Conservation (phyloP, 2,113 vertebrate genomes). For the Albula glossodonta region DNA sequence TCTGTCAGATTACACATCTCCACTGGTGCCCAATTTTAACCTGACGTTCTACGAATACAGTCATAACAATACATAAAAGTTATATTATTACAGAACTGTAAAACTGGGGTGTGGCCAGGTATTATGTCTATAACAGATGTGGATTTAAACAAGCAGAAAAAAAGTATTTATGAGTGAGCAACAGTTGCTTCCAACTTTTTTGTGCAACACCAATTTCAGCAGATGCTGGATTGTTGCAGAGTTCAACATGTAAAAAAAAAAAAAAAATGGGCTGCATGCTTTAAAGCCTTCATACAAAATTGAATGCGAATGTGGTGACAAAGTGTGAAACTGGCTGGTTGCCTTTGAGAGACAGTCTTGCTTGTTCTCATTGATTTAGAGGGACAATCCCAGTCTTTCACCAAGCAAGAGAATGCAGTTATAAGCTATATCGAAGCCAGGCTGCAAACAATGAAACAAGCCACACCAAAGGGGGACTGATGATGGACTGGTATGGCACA, state of each 20-base stretch:
- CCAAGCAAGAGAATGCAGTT: not conserved
- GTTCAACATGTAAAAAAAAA: not conserved
- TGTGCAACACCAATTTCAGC: not conserved
- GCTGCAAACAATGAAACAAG: not conserved
- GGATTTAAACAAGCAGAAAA: too few species aligned
- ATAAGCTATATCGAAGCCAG: not conserved
- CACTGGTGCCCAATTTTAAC: not conserved
- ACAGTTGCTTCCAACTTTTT: not conserved
- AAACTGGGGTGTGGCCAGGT: not conserved
- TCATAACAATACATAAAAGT: not conserved
- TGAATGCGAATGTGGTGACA: not conserved
- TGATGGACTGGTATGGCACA: constrained; percentile 3
- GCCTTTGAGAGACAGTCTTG: not conserved
- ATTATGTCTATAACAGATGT: too few species aligned
- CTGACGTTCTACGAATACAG: not conserved
- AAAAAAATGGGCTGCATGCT: not conserved
- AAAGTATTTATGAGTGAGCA: not conserved
- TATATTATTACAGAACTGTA: not conserved
- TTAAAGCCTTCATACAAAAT: not conserved
- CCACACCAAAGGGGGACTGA: not conserved
- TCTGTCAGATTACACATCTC: not conserved
- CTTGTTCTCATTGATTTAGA: not conserved
- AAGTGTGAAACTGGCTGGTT: not conserved
- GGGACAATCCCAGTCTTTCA: not conserved
- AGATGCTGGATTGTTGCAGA: not conserved